phyloP scores from a whole-genome alignment of 1,140 invertebrate genomes.

The Lordiphosa clarofinis region DNA sequence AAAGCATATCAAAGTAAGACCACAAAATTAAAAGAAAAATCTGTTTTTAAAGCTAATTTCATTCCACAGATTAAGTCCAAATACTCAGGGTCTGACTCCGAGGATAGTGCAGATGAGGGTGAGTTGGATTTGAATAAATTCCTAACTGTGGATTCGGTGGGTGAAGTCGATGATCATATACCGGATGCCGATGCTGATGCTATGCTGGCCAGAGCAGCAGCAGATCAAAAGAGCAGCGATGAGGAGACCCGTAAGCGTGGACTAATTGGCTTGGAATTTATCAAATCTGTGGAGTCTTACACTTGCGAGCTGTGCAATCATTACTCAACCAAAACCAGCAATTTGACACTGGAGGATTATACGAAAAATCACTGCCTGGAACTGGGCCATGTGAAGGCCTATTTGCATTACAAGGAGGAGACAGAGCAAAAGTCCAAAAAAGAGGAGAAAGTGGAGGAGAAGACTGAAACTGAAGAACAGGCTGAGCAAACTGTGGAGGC shows the following conservation, averaged over 20 bases:
- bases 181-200: conserved; percentile 73
- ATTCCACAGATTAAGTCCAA: conserved; percentile 82
- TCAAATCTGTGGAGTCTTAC: conserved; percentile 86
- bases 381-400: conserved; percentile 86
- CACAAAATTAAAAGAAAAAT: neutral
- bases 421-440: conserved; percentile 81
- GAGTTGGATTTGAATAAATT: conserved; percentile 90
- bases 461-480: conserved; percentile 17
- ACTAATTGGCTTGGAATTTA: conserved; percentile 87
- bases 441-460: conserved; percentile 43
- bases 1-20: conserved; percentile 87
- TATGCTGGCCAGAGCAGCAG: conserved; percentile 58
- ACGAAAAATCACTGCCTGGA: conserved; percentile 86
- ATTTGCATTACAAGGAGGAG: conserved; percentile 87
- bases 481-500: conserved; percentile 19
- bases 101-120: conserved; percentile 85
- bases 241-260: conserved; percentile 85
- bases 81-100: conserved; percentile 74
- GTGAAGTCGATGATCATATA: conserved; percentile 87
- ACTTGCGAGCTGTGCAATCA: conserved; percentile 88
- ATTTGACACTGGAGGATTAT: conserved; percentile 81
- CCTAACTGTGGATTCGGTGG: conserved; percentile 90
- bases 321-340: conserved; percentile 84
- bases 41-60: neutral
- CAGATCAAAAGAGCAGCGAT: conserved; percentile 83